Percentiles rank a stretch among this genome's conserved stretches.
These are phyloP conservation scores for Dolichopus griseipennis DNA, from an alignment of 2,888 invertebrate genomes.

Conservation along the genomic window DNA sequence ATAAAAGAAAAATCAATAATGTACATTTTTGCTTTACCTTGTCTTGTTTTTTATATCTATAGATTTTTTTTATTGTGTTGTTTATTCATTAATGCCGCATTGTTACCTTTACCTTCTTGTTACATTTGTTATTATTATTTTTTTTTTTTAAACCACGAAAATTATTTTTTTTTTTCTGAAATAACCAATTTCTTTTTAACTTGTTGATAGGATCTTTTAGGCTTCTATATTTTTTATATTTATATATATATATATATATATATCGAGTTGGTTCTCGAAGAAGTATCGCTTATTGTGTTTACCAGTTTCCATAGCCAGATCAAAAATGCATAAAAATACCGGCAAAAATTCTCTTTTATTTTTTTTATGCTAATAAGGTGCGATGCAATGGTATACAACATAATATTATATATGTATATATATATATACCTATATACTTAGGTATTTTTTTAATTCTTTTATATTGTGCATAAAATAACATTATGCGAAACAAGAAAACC, in stretches of 20 bases:
- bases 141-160: neutral
- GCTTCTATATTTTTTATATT: neutral
- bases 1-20: too few relatives aligned
- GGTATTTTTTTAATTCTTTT: neutral
- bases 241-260: too few relatives aligned
- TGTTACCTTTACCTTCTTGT: neutral
- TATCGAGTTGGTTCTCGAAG: too few relatives aligned
- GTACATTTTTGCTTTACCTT: neutral
- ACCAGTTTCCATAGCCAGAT: too few relatives aligned
- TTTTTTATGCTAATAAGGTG: constrained; percentile 1
- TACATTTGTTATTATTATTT: neutral
- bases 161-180: neutral
- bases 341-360: neutral
- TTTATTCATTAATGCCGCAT: too few relatives aligned
- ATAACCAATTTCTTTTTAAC: neutral
- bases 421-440: too few relatives aligned
- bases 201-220: constrained; percentile 1
- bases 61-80: neutral
- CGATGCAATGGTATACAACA: neutral
- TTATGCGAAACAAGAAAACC: neutral
- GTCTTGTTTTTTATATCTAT: too few relatives aligned
- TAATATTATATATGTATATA: too few relatives aligned
- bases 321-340: neutral
- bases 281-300: too few relatives aligned
- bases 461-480: neutral